Evolutionary conservation across 1,140 invertebrate species (phyloP).

Genomic region (Harlomillsia oculata): DNA sequence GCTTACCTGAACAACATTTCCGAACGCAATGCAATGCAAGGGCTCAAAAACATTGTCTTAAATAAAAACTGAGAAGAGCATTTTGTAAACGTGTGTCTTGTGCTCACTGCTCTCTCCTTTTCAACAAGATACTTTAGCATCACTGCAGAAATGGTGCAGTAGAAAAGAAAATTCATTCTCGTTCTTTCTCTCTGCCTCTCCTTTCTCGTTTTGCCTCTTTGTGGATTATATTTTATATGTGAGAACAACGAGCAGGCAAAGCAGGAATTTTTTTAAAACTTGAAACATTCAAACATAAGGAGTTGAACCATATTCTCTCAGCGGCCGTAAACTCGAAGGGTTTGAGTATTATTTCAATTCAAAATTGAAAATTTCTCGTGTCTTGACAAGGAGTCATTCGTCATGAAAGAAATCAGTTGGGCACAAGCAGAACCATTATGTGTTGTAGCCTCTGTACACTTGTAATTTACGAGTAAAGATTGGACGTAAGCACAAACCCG

Average conservation of each 20-base stretch:
- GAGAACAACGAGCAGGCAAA: neutral
- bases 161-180: slow-evolving; percentile 8
- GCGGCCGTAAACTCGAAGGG: neutral
- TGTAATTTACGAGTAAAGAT: neutral
- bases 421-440: slow-evolving; percentile 1
- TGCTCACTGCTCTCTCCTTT: no score
- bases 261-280: neutral
- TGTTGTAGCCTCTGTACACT: neutral
- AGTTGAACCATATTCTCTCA: neutral
- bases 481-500: no score
- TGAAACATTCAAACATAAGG: neutral
- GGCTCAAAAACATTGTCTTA: no score
- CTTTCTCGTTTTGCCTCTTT: no score
- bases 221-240: neutral
- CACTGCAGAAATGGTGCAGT: no score
- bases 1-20: no score
- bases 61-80: no score
- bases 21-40: no score
- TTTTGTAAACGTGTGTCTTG: no score
- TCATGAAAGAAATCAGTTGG: slow-evolving; percentile 9
- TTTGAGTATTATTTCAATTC: neutral
- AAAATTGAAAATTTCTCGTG: slow-evolving; percentile 12
- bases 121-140: no score
- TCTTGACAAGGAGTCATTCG: slow-evolving; percentile 12
- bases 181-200: neutral